A percentile compares a stretch with the other conserved stretches of the same genome.
Conservation (phyloP, 2,797 vertebrate genomes). For the Hozukius guyotensis region DNA sequence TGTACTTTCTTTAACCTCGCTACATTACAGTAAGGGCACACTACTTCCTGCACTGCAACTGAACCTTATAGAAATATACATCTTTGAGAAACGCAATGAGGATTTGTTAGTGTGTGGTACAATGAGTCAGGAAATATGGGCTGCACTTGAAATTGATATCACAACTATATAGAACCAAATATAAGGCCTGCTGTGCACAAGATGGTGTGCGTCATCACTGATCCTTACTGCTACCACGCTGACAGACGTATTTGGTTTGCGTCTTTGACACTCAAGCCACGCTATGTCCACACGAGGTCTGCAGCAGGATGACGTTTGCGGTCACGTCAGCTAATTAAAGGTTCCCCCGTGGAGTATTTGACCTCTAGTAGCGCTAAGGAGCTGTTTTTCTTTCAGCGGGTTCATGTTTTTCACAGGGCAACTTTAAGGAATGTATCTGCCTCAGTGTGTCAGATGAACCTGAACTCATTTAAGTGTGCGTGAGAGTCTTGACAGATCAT, state of each 20-base stretch:
- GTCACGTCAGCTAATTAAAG: not conserved
- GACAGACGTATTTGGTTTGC: not conserved
- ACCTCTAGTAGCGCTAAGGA: not conserved
- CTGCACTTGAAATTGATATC: not conserved
- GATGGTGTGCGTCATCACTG: not conserved
- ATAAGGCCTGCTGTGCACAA: not conserved
- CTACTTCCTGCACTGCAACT: not conserved
- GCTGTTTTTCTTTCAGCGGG: too few species aligned
- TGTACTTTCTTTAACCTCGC: not conserved
- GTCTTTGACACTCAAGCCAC: not conserved
- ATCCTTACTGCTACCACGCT: not conserved
- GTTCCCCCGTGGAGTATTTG: not conserved
- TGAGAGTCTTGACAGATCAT: not conserved
- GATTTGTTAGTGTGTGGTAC: not conserved
- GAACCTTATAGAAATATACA: not conserved
- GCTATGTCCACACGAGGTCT: not conserved
- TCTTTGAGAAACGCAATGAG: not conserved
- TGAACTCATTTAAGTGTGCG: not conserved
- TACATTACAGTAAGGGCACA: not conserved
- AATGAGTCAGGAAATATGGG: not conserved
- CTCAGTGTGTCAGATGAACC: not conserved
- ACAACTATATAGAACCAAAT: not conserved
- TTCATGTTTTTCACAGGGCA: not conserved
- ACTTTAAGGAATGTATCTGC: not conserved
- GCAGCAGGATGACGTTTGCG: not conserved